phyloP scores from a whole-genome alignment of 1,140 invertebrate genomes.

The Philaenus spumarius region DNA sequence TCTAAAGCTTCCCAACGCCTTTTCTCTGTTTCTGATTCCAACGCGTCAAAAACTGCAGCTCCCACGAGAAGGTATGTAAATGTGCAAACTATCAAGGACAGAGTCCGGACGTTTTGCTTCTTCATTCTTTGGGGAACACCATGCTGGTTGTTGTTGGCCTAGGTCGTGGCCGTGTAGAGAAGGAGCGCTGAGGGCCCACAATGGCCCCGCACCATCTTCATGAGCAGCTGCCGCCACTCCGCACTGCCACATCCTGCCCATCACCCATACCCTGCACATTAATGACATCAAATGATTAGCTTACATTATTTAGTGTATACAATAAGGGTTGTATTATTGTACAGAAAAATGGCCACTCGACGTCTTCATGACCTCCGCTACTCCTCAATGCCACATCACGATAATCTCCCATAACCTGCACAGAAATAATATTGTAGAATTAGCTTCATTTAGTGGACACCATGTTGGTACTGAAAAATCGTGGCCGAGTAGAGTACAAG shows the following conservation, averaged over 20 bases:
- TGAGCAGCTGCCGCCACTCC: not conserved
- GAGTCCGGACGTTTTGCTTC: conserved; percentile 96
- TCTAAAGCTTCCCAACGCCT: conserved; percentile 76
- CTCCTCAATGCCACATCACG: too few relatives aligned
- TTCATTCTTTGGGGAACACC: conserved; percentile 78
- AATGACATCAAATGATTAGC: too few relatives aligned
- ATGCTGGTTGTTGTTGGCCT: conserved; percentile 45
- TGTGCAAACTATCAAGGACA: conserved; percentile 97
- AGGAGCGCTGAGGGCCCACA: conserved; percentile 38
- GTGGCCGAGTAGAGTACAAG: too few relatives aligned
- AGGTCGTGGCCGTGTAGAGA: conserved; percentile 42
- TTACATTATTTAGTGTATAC: too few relatives aligned
- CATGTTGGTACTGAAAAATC: too few relatives aligned
- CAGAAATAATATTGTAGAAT: too few relatives aligned
- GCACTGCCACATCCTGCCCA: conserved; percentile 1
- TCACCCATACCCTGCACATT: conserved; percentile 13
- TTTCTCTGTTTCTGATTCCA: conserved; percentile 93
- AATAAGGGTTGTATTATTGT: too few relatives aligned
- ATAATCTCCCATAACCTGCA: too few relatives aligned
- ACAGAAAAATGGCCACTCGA: too few relatives aligned
- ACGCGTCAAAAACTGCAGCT: conserved; percentile 96
- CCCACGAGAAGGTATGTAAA: conserved; percentile 98
- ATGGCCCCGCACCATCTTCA: conserved; percentile 9
- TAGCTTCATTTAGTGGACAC: too few relatives aligned
- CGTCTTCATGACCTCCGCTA: too few relatives aligned